Percentiles rank a stretch among this genome's conserved stretches.
Evolutionary conservation across 2,113 vertebrate genomes (phyloP).

Genomic region (Pterophyllum scalare): DNA sequence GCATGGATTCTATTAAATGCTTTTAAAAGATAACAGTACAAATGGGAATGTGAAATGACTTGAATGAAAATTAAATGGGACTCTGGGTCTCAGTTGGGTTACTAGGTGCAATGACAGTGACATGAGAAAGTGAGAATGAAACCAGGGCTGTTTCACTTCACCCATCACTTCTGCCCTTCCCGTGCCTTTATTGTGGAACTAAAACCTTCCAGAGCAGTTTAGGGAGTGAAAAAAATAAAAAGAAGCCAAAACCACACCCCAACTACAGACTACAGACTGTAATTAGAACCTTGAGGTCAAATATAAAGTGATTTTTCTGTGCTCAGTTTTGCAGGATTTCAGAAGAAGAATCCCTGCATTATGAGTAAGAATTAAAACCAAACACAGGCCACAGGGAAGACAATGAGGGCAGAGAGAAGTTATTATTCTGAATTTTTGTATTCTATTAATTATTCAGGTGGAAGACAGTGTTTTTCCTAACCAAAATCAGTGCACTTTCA

Average conservation of each 20-base stretch:
- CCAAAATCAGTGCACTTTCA: background rate
- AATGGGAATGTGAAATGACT: conserved; percentile 39
- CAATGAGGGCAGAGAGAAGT: conserved; percentile 20
- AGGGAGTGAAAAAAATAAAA: conserved; percentile 1
- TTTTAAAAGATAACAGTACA: conserved; percentile 28
- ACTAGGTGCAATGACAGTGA: background rate
- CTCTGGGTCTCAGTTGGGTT: background rate
- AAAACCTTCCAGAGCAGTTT: conserved; percentile 33
- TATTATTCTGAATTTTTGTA: conserved; percentile 28
- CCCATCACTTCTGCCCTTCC: conserved; percentile 31
- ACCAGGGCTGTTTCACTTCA: conserved; percentile 49
- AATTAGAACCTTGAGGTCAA: conserved; percentile 60
- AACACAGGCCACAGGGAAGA: conserved; percentile 25
- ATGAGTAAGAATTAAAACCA: conserved; percentile 58
- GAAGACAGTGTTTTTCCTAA: background rate
- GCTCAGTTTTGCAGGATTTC: conserved; percentile 51
- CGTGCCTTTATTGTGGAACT: conserved; percentile 33
- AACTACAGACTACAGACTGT: conserved; percentile 30
- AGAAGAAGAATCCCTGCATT: conserved; percentile 45
- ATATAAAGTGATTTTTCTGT: conserved; percentile 53
- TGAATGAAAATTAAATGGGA: conserved; percentile 28
- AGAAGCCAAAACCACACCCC: conserved; percentile 1
- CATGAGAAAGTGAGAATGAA: conserved; percentile 27
- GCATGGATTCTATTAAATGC: conserved; percentile 45
- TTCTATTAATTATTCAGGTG: conserved; percentile 52